These are phyloP conservation scores for Sphaerolaimus hirsutus DNA, from an alignment of 2,888 invertebrate genomes.

Conservation along the genomic window DNA sequence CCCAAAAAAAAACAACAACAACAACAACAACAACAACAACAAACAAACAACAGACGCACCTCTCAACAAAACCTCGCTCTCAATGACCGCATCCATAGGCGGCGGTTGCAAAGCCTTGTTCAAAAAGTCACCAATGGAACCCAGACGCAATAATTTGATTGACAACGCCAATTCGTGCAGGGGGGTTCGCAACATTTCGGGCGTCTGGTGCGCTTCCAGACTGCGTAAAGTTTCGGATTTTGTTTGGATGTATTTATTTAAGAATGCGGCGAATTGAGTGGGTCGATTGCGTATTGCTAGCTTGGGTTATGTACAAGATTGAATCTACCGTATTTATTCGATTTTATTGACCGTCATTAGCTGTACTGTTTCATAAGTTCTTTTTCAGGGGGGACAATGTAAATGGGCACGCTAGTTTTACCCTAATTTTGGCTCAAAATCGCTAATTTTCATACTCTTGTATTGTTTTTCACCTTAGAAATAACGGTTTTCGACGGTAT, in stretches of 20 bases:
- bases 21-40: too few relatives aligned
- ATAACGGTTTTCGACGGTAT: too few relatives aligned
- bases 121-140: slow-evolving; percentile 73
- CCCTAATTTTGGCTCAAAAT: too few relatives aligned
- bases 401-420: too few relatives aligned
- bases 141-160: slow-evolving; percentile 64
- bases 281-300: neutral
- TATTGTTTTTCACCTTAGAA: too few relatives aligned
- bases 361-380: too few relatives aligned
- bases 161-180: slow-evolving; percentile 75
- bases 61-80: slow-evolving; percentile 56
- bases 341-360: too few relatives aligned
- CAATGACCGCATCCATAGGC: slow-evolving; percentile 86
- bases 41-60: slow-evolving; percentile 23
- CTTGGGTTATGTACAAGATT: neutral
- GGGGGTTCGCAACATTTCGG: slow-evolving; percentile 92
- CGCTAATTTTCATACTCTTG: too few relatives aligned
- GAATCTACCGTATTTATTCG: too few relatives aligned
- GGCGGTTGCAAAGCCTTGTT: slow-evolving; percentile 79
- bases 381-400: too few relatives aligned
- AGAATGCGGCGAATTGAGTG: neutral
- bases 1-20: too few relatives aligned
- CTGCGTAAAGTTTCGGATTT: slow-evolving; percentile 18
- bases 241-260: neutral
- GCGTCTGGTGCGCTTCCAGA: slow-evolving; percentile 53